Conservation (phyloP, 1,140 invertebrate genomes). For the Rhopalosiphum maidis region DNA sequence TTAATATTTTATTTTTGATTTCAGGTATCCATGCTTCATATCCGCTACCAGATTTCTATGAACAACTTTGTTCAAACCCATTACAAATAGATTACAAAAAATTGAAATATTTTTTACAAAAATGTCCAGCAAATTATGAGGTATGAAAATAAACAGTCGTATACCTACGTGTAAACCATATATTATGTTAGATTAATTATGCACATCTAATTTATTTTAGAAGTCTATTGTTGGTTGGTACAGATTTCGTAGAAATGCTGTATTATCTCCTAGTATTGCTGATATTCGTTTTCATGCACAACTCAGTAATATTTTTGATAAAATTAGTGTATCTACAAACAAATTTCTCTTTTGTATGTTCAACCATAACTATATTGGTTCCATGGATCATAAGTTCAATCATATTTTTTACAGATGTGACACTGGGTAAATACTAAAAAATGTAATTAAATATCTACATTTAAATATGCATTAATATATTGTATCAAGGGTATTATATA, state of each 20-base stretch:
- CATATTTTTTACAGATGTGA: constrained; percentile 43
- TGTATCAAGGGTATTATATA: neutral
- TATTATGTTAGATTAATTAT: neutral
- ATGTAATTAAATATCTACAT: neutral
- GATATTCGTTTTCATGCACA: constrained; percentile 45
- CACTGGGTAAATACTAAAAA: neutral
- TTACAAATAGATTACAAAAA: constrained; percentile 43
- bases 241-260: constrained; percentile 23
- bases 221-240: constrained; percentile 52
- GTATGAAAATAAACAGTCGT: neutral
- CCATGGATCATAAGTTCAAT: constrained; percentile 42
- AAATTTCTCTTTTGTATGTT: constrained; percentile 40
- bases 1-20: constrained; percentile 19
- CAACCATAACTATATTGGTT: constrained; percentile 18
- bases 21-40: constrained; percentile 51
- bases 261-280: constrained; percentile 27
- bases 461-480: neutral
- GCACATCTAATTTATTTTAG: neutral
- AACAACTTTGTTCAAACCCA: constrained; percentile 26
- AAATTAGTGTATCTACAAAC: constrained; percentile 4
- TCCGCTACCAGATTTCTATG: constrained; percentile 38
- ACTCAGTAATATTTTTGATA: constrained; percentile 36
- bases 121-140: constrained; percentile 42
- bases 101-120: constrained; percentile 24
- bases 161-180: neutral